Conservation (phyloP, 2,113 vertebrate species). For the Callithrix jacchus region DNA sequence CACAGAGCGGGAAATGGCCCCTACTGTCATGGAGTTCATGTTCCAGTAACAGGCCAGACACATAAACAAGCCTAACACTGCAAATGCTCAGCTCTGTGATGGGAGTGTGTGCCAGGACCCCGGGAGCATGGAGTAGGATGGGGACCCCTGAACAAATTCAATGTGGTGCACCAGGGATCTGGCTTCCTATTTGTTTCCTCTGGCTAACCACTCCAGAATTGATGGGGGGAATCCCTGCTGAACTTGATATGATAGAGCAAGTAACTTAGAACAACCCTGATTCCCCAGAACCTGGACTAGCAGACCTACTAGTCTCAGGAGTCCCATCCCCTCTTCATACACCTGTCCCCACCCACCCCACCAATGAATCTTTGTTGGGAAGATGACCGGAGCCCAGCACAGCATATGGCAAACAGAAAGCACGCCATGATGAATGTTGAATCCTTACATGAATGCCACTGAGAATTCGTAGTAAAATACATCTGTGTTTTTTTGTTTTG, state of each 20-base stretch:
- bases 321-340: neutral
- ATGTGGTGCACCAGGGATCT: fast-evolving
- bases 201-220: neutral
- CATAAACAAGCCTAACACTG: neutral
- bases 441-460: neutral
- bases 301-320: neutral
- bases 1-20: neutral
- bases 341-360: too few species aligned
- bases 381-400: neutral
- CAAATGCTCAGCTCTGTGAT: neutral
- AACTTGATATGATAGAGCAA: neutral
- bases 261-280: neutral
- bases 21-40: neutral
- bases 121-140: fast-evolving
- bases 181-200: neutral
- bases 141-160: fast-evolving
- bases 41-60: neutral
- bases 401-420: neutral
- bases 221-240: neutral
- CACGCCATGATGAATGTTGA: neutral
- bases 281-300: neutral
- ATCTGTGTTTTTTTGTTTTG: neutral
- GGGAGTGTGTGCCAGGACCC: neutral
- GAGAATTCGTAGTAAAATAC: neutral
- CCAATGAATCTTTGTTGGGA: neutral